Evolutionary conservation across 2,888 invertebrate species (phyloP).

Genomic region (Baccha elongata): DNA sequence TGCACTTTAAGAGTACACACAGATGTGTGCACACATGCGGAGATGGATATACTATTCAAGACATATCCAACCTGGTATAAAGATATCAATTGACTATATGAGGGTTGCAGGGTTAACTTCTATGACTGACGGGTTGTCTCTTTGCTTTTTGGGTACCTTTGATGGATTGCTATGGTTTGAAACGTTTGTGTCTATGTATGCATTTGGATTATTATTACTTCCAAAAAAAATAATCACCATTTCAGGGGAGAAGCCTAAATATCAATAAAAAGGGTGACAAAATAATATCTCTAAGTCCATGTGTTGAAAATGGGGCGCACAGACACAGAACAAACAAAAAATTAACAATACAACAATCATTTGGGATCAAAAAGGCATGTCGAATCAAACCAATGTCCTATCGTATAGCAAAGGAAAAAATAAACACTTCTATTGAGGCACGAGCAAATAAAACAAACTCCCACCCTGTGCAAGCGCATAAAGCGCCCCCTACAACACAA

Average conservation of each 20-base stretch:
- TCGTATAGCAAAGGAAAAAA: slow-evolving; percentile 46
- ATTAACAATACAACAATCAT: slow-evolving; percentile 20
- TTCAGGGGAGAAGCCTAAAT: slow-evolving; percentile 21
- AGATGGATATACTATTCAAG: slow-evolving; percentile 22
- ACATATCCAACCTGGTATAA: slow-evolving; percentile 30
- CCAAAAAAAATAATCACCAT: background rate
- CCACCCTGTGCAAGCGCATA: slow-evolving; percentile 16
- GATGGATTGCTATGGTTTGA: slow-evolving; percentile 59
- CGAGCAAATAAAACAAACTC: slow-evolving; percentile 33
- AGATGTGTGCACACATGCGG: slow-evolving; percentile 63
- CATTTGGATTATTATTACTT: slow-evolving; percentile 49
- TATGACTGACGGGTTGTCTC: slow-evolving; percentile 46
- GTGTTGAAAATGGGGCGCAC: background rate
- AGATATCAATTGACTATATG: slow-evolving; percentile 57
- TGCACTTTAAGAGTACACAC: slow-evolving; percentile 60
- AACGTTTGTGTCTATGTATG: too few species aligned
- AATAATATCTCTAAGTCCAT: slow-evolving; percentile 23
- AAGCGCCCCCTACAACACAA: slow-evolving; percentile 6
- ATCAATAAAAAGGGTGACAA: slow-evolving; percentile 43
- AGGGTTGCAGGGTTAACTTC: slow-evolving; percentile 24
- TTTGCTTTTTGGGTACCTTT: slow-evolving; percentile 31
- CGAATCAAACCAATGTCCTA: slow-evolving; percentile 51
- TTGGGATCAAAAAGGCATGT: slow-evolving; percentile 39
- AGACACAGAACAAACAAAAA: background rate
- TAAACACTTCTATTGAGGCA: slow-evolving; percentile 38